phyloP scores from a whole-genome alignment of 2,797 vertebrate species.

The Peromyscus eremicus region DNA sequence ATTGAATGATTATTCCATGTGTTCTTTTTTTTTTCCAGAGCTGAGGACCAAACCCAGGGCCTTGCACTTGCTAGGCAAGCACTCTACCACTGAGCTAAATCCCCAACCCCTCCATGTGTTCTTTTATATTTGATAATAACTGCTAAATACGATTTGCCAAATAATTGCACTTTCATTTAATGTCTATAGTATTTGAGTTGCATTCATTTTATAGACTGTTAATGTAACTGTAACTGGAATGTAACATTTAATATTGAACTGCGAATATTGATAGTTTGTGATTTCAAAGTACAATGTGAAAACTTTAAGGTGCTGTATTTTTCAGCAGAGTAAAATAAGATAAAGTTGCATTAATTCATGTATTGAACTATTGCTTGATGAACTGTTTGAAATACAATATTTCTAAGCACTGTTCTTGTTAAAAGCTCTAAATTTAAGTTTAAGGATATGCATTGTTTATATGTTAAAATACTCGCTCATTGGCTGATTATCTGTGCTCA shows the following conservation, averaged over 20 bases:
- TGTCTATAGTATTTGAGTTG: slow-evolving; percentile 36
- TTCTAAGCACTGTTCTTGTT: background rate
- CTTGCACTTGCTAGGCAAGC: too few species aligned
- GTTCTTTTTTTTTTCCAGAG: too few species aligned
- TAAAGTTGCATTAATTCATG: slow-evolving; percentile 54
- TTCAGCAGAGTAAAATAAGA: slow-evolving; percentile 61
- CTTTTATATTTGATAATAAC: slow-evolving; percentile 37
- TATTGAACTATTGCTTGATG: background rate
- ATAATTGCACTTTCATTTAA: slow-evolving; percentile 3
- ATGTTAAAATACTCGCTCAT: background rate
- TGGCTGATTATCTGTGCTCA: background rate
- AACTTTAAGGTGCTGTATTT: slow-evolving; percentile 50
- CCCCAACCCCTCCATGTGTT: background rate
- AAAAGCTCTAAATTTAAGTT: background rate
- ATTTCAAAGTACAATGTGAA: slow-evolving; percentile 63
- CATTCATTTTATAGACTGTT: slow-evolving; percentile 43
- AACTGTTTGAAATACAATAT: background rate
- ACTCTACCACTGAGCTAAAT: too few species aligned
- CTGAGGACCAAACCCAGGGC: too few species aligned
- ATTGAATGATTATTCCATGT: background rate
- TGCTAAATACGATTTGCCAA: slow-evolving; percentile 38
- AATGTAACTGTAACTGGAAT: slow-evolving; percentile 46
- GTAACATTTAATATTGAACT: slow-evolving; percentile 45
- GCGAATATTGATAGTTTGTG: slow-evolving; percentile 48
- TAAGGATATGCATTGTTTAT: background rate